Base-by-base conservation (phyloP, 2,888 invertebrate genomes). In the Hypsopygia costalis region DNA sequence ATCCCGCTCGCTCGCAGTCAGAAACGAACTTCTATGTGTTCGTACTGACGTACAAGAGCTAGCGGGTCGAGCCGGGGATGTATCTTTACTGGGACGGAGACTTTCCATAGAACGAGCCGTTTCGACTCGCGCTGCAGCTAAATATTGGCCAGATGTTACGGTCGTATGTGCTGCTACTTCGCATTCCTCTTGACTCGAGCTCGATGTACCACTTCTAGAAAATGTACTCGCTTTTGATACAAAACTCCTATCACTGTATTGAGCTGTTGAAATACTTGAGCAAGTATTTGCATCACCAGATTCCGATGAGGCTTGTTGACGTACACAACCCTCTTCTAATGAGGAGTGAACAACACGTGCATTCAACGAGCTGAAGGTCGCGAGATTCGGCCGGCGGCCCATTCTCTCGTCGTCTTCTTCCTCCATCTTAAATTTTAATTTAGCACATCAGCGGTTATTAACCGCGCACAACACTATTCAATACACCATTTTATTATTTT, bases 31-130 rank as follows among this genome's bases (percentile, higher is more conserved):
- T 48, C 92, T 88, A 46, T 91, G 91, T 28, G 81, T 60, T 40
- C 89, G 83, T 46, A 82, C 81, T 22, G 81, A 77, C 5, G 81
- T 87, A 46, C 92, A 78, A 0, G 88, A 80, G 55, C 89, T 86
- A 1, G 91, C 69, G 59, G 91, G 89, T 49, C 91, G 72, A 62
- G 91, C 90, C 38, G 91, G 90, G 16, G 88, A 85, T 28, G 86
- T 70, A 49, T 91, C 91, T 55, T 88, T 88, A 41, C 89, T 81
- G 37, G 91, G 90, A 61, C 93, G 87, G 55, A 93, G 88, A 59
- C 93, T 92, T 67, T 94, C 94, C 93, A 94, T 94, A 12, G 93
- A 93, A 43, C 92, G 90, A 35, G 93, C 91, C 0, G 91, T 89
- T 66, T 92, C 91, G 5, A 90, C 91, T 45, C 91, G 76, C 11